Evolutionary conservation across 2,888 invertebrate species (phyloP).

Genomic region (Drosophila kokeensis): DNA sequence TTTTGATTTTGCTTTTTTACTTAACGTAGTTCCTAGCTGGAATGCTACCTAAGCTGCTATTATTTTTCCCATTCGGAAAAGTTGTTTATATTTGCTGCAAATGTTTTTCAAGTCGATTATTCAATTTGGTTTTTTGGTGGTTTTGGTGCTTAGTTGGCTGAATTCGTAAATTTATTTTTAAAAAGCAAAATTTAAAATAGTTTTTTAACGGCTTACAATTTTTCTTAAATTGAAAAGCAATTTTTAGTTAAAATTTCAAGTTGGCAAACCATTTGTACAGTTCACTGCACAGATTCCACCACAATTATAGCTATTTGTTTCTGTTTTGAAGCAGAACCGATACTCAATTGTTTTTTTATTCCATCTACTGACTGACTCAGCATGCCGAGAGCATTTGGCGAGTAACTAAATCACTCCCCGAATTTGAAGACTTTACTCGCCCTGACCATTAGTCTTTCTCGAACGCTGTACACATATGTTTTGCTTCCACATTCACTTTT

Average conservation of each 20-base stretch:
- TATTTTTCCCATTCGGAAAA: neutral
- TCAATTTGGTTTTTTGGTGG: too few relatives aligned
- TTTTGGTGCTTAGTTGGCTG: too few relatives aligned
- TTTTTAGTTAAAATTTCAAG: neutral
- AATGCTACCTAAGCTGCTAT: too few relatives aligned
- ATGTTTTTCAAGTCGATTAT: too few relatives aligned
- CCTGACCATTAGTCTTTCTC: constrained; percentile 26
- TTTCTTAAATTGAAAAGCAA: neutral
- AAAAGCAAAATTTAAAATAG: too few relatives aligned
- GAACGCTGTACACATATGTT: constrained; percentile 8
- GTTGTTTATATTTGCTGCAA: too few relatives aligned
- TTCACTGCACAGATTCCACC: neutral
- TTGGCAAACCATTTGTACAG: neutral
- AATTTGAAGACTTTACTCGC: constrained; percentile 5
- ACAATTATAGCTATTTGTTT: neutral
- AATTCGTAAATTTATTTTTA: too few relatives aligned
- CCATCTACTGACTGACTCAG: neutral
- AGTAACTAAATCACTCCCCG: neutral
- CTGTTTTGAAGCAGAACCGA: neutral
- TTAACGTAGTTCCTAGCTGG: neutral
- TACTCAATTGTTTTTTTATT: neutral
- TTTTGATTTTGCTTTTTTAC: neutral
- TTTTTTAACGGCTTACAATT: too few relatives aligned
- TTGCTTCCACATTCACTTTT: constrained; percentile 11
- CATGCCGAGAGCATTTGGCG: neutral